A percentile compares a stretch with the other conserved stretches of the same genome.
These are phyloP conservation scores for Octodon degus DNA, from an alignment of 2,113 vertebrate genomes.

Conservation along the genomic window DNA sequence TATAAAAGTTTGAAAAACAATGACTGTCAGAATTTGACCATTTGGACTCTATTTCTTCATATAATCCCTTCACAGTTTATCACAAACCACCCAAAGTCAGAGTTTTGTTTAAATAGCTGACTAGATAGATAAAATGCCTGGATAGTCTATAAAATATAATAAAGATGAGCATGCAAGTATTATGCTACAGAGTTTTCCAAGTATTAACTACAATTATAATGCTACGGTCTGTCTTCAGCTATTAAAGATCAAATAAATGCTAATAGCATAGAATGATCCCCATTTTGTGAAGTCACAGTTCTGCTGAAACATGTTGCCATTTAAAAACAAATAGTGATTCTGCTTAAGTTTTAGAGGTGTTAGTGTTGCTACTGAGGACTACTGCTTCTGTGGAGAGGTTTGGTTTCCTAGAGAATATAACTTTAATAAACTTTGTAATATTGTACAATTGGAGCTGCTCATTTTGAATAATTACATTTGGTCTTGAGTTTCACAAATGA, in stretches of 20 bases:
- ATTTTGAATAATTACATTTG: neutral
- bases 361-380: slow-evolving; percentile 5
- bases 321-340: neutral
- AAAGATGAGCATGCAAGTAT: neutral
- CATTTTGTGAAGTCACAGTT: slow-evolving; percentile 8
- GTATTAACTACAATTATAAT: neutral
- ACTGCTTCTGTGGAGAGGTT: neutral
- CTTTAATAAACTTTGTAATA: neutral
- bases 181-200: slow-evolving; percentile 9
- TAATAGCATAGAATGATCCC: neutral
- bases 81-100: rapidly evolving
- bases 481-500: neutral
- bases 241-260: slow-evolving; percentile 58
- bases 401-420: slow-evolving; percentile 17
- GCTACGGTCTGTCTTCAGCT: neutral
- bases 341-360: neutral
- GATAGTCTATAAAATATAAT: neutral
- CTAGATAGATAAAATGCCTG: neutral
- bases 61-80: neutral
- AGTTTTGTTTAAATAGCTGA: neutral
- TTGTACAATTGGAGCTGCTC: neutral
- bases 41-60: neutral
- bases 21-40: neutral
- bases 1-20: neutral
- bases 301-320: neutral